Base-by-base conservation (phyloP, 2,888 invertebrate genomes). In the Coelogynopora nodosa region DNA sequence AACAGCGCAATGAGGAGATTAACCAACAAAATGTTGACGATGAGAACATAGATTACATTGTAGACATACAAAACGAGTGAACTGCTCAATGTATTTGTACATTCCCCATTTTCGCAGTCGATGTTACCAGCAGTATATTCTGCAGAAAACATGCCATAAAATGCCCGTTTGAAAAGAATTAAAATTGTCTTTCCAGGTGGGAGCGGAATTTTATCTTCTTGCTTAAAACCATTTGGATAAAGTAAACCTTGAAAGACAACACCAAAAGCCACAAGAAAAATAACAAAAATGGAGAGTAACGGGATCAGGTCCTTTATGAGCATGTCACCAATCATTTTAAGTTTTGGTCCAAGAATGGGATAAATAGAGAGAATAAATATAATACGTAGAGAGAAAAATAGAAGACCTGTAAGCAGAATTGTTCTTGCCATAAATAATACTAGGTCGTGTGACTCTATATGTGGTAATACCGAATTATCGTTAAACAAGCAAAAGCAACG, bases 321-420 rank as follows among this genome's bases (percentile, higher is more conserved):
- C 87, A 87, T 87, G 27, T 87, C 87, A 2, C 49, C 74, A 31
- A 87, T 87, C 87, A 87, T 87, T 26, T 67, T 26, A 1, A 87
- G 31, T 74, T 87, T 83, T 26, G 87, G 87, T 29, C 87, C 87
- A 23, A 87, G 67, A 29, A 30, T 87, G 23, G 13, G 31, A n/a
- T 28, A 67, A n/a, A 87, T 83, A 31, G 86, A 87, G 0, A 81
- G 28, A 23, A 87, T 86, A 49, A 86, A 87, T n/a, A 87, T 74
- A 27, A 86, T 81, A 2, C 87, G 84, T n/a, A 87, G 18, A 18
- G 74, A 87, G 31, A 87, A 87, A 13, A 87, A 27, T 5, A 31
- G 26, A 27, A 87, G 30, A n/a, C 84, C 86, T 1, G 31, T 67
- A 26, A 87, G 81, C 74, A 87, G 67, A 0, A 80, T 26, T 26